Percentiles rank a stretch among this genome's conserved stretches.
Conservation (phyloP, 1,140 invertebrate species). For the Zaprionus vittiger region DNA sequence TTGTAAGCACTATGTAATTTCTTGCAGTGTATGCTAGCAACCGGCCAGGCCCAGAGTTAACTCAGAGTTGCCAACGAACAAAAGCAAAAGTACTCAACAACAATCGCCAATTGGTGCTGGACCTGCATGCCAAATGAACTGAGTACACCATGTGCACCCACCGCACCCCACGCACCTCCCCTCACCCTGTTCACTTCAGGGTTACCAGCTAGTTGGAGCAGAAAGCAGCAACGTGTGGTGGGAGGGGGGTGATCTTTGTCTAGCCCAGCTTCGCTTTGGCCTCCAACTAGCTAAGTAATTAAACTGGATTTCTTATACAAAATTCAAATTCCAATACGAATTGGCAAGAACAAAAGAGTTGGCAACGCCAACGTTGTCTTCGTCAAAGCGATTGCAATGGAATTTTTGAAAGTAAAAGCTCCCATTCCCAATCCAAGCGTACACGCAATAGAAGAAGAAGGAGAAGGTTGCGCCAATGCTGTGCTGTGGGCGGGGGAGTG, state of each 20-base stretch:
- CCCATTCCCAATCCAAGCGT: constrained; percentile 5
- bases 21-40: constrained; percentile 12
- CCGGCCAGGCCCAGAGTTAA: constrained; percentile 31
- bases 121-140: constrained; percentile 69
- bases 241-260: constrained; percentile 24
- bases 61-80: constrained; percentile 45
- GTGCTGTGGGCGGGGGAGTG: constrained; percentile 5
- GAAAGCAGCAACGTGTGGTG: not conserved
- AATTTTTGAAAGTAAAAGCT: constrained; percentile 82
- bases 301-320: constrained; percentile 48
- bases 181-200: constrained; percentile 33
- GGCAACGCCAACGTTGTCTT: constrained; percentile 2
- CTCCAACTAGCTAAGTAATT: constrained; percentile 30
- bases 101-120: constrained; percentile 23
- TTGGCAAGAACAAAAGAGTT: constrained; percentile 19
- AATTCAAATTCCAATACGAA: constrained; percentile 10
- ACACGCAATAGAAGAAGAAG: constrained; percentile 38
- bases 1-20: not conserved
- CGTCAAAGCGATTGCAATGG: constrained; percentile 39
- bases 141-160: not conserved
- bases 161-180: not conserved
- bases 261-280: constrained; percentile 63
- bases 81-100: constrained; percentile 65
- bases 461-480: constrained; percentile 62
- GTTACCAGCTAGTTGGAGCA: constrained; percentile 61